Base-by-base conservation (phyloP, 2,797 vertebrate species). In the Lithobates pipiens region DNA sequence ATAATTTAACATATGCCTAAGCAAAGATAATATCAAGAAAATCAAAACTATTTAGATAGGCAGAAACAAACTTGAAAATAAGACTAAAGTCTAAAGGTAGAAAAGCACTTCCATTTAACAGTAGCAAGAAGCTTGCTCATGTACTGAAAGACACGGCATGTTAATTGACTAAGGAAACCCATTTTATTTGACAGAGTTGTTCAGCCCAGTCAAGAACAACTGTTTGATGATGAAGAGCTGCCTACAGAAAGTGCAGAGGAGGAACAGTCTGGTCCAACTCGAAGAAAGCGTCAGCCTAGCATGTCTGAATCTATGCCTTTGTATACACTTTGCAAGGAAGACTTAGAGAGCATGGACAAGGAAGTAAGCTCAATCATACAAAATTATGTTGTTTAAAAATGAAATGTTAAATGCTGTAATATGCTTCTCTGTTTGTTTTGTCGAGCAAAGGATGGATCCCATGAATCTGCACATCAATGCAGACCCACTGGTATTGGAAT, bases 311-410 rank as follows among this genome's bases (percentile, higher is more conserved):
- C 95, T 0, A 96, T 98, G 96, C 98, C 98, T 2, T 95, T 99
- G 3, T 99, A 99, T 93, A 98, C 94, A 0, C 94, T 99, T 0
- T 99, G 98, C 93, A 99, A 98, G 93, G 98, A 99, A 91, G 98
- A 99, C 84, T 93, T 99, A 73, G 98, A 99, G 18, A 99, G 97
- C 94, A 99, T 99, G 98, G 98, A 99, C 92, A 98, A 93, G 93
- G 98, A 99, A 96, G 98, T 99, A 90, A 95, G 96, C 71, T 9
- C 29, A 54, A 69, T 39, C 10, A 23, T 70, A 68, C 8, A 78
- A 34, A 61, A 32, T 34, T 10, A 23, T 18, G 3, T 18, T 54
- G 50, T 54, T 54, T 54, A 54, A 2, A 18, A 54, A 54, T 54
- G 1, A 54, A 16, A 61, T 54, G 16, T 0, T 57, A 57, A 21